Conservation (phyloP, 1,140 invertebrate genomes). For the Chionoecetes opilio region DNA sequence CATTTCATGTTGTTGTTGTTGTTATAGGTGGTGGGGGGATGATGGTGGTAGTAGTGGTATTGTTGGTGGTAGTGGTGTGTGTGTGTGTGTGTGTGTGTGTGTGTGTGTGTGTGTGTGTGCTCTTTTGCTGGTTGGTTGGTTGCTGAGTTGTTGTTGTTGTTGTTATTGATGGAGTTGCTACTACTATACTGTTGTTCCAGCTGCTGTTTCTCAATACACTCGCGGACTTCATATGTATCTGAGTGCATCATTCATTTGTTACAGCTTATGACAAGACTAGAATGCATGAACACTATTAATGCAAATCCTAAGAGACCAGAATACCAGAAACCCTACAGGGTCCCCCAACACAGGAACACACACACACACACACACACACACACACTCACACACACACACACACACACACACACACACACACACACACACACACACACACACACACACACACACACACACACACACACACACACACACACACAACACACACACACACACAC, state of each 20-base stretch:
- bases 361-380: background rate
- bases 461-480: background rate
- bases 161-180: too few relatives aligned
- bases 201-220: too few relatives aligned
- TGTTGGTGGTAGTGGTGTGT: too few relatives aligned
- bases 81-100: too few relatives aligned
- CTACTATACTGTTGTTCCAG: too few relatives aligned
- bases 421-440: conserved; percentile 27
- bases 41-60: background rate
- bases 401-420: background rate
- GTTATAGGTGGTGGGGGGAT: background rate
- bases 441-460: background rate
- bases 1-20: background rate
- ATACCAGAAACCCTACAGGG: background rate
- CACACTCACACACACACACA: background rate
- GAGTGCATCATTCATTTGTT: too few relatives aligned
- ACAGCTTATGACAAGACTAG: background rate
- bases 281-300: background rate
- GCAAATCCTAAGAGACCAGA: background rate
- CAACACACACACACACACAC: conserved; percentile 13
- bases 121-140: too few relatives aligned
- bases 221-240: too few relatives aligned
- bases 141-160: too few relatives aligned
- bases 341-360: background rate
- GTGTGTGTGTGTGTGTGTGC: too few relatives aligned